Evolutionary conservation across 2,888 invertebrate species (phyloP), one percentile per base, ranked within the genome.

Genomic region (Volucella inanis): DNA sequence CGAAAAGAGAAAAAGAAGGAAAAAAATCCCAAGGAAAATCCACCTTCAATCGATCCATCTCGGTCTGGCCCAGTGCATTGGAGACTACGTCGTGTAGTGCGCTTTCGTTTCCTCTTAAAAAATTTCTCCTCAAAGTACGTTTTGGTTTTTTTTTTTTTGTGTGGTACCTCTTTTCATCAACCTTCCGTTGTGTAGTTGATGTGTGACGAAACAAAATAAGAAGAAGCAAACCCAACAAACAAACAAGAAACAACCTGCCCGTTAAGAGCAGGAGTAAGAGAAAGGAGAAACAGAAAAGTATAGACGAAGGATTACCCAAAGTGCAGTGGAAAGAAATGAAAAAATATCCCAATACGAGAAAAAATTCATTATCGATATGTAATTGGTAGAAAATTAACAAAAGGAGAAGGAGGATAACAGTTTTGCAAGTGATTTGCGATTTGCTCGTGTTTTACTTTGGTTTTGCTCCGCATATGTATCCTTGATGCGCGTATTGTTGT

Each of bases 161-260:
- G 12, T 31, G 31, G 6, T 31, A 31, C 31, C 31, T 31, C 31
- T 45, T 52, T 11, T 64, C 22, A 38, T 83, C 74, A 22, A 64
- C 55, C 68, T 57, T 49, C 43, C 71, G 47, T 55, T 31, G 62
- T 14, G 47, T 43, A 11, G 43, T 31, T 31, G 9, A 18, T 64
- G 47, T 64, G 45, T 43, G 52, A 22, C 39, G 78, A 43, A 75
- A 74, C 62, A 59, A 80, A 85, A 55, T 54, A 72, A 64, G 50
- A 80, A 74, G 52, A 79, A 84, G 67, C 50, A 74, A 67, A 84
- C 41, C 74, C 64, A 83, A 79, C 80, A 84, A 84, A 81, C 76
- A 81, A 85, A 81, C 72, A 85, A 85, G 81, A 81, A 76, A 81
- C 85, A 85, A 85, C 85, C 85, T 85, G 85, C 71, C 50, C 80